Base-by-base conservation (phyloP, 2,888 invertebrate species). In the Anodontia alba region DNA sequence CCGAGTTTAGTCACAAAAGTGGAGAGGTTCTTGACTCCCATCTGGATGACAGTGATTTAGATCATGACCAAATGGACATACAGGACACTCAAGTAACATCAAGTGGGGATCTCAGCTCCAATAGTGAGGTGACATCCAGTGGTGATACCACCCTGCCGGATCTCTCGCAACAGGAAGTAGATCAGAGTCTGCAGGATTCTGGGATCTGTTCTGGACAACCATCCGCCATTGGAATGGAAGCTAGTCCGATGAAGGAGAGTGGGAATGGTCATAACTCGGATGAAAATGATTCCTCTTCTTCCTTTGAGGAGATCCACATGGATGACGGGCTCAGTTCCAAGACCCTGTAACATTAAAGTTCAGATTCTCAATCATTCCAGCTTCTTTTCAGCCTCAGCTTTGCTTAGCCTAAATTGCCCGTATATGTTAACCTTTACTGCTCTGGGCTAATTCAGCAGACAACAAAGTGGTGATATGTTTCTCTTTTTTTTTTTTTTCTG, bases 261-360 rank as follows among this genome's bases (percentile, higher is more conserved):
- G 42, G 51, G 20, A 71, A 78, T 10, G 68, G 46, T n/a, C 54
- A 33, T 10, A 75, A 73, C 3, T 73, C 69, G 10, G 87, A 86
- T 75, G 87, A 81, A n/a, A 84, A 87, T 75, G 88, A 87, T 43
- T 87, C 88, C 5, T 78, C 85, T 1, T 88, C 89, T 0, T 89
- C 89, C 0, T 89, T 89, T 83, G 89, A 89, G 73, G 89, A 88
- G 70, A 86, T 88, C 43, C 68, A 73, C 15, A 73, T 78, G 73
- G 80, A 81, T 69, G 69, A 69, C 3, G 62, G 33, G 12, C 15
- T 62, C 17, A 3, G 33, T 62, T 8, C 20, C n/a, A 62, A 62
- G 29, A 7, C 54, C 10, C 1, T 20, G 8, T 46, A 46, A 42
- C 7, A 42, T 42, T 7, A 7, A 42, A 42, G 15, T 10, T 42